Base-by-base conservation (phyloP, 2,888 invertebrate genomes). In the Chironomus riparius region DNA sequence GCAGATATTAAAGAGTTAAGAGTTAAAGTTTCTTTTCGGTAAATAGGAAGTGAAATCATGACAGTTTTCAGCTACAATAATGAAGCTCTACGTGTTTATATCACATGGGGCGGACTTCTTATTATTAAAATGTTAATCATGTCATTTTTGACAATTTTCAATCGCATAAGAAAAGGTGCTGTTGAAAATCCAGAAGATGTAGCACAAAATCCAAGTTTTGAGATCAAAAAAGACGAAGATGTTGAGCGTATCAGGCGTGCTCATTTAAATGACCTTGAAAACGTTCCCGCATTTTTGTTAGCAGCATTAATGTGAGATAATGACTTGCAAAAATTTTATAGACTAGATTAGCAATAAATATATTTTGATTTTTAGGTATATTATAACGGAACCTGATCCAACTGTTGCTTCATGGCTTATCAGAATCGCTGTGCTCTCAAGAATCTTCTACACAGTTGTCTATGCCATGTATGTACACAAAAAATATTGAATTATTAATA, bases 211-310 rank as follows among this genome's bases (percentile, higher is more conserved):
- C 22, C n/a, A 21, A 13, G 4, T 28, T 28, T 13, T 28, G 61
- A 24, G 18, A 62, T 72, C 5, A 72, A 38, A 12, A 61, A 72
- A 21, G 50, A 50, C 22, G 72, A 72, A 13, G 68, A 65, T 22
- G 74, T 74, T 21, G 74, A 74, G 24, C 4, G 74, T 13, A 48
- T 68, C 15, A 21, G 74, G 10, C 28, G 88, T 78, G 87, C 87
- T 13, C 87, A 88, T 79, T 82, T 85, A 79, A 89, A 89, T 78
- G 89, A 89, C 80, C 78, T 88, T 78, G 88, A 88, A 80, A 89
- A 88, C 81, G 87, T 89, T 76, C 81, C 85, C 0, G 81, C 86
- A 2, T 89, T 87, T 79, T 81, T 87, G 47, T 78, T 86, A 10
- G 80, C 85, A 48, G 85, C 85, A 21, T 81, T 86, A 18, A 80